phyloP scores from a whole-genome alignment of 2,888 invertebrate genomes.

The Netelia melanura region DNA sequence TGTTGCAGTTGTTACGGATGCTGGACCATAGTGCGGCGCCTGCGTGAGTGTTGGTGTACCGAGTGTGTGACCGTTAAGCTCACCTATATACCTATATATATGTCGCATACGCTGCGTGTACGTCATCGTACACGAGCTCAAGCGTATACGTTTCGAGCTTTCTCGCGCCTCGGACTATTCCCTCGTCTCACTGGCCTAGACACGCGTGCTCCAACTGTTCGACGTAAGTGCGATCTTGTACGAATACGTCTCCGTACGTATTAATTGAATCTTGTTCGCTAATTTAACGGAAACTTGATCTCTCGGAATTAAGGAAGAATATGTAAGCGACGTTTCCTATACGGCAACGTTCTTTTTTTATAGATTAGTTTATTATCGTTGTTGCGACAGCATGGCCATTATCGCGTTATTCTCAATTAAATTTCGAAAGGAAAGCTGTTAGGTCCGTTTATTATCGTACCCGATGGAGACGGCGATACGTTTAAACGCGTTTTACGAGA shows the following conservation, averaged over 20 bases:
- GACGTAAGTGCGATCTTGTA: no score
- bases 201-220: no score
- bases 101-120: neutral
- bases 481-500: neutral
- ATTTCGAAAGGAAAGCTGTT: no score
- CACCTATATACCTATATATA: neutral
- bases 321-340: no score
- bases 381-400: no score
- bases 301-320: no score
- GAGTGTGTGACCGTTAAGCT: slow-evolving; percentile 30
- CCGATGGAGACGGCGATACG: neutral
- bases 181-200: neutral
- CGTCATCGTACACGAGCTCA: slow-evolving; percentile 19
- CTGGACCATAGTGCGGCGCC: slow-evolving; percentile 49
- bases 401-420: no score
- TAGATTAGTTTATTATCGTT: no score
- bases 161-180: neutral
- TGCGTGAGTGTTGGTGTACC: slow-evolving; percentile 52
- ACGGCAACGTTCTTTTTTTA: no score
- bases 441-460: no score
- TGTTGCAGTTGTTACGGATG: slow-evolving; percentile 33
- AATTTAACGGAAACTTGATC: neutral
- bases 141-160: neutral
- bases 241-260: neutral
- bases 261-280: neutral